Evolutionary conservation across 2,113 vertebrate species (phyloP), one percentile per base, ranked within the genome.

Genomic region (Dasyurus viverrinus): DNA sequence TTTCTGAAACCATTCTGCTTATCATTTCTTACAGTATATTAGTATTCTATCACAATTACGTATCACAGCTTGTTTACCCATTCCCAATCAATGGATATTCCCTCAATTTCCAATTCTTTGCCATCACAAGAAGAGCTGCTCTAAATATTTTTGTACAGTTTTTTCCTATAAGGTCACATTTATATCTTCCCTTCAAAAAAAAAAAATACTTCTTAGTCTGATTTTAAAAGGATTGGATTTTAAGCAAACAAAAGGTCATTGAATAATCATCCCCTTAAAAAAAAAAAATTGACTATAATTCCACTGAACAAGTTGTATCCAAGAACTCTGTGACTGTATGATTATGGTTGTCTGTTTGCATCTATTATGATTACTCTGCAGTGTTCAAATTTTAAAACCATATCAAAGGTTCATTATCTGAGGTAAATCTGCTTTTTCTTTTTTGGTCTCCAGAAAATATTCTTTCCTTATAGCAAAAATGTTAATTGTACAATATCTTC

Each of bases 241-340:
- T 93, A 94, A 76, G 19, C 89, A 93, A 95, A 96, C 36, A 95
- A 36, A 93, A 89, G 94, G 36, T 52, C 48, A 93, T 94, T 95
- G 68, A 95, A 53, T 90, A 92, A 90, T 10, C 54, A 76, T 89
- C 46, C 2, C 52, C 2, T n/a, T 92, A 7, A 48, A 48, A 48
- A 48, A 48, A 48, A n/a, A 48, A 48, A 48, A 48, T 95, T 96
- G 93, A 91, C 53, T 11, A 48, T 92, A 68, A 91, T 92, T 89
- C 89, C n/a, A 2, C 23, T 96, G 11, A 50, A 47, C 16, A 53
- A 48, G 3, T 1, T 46, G 0, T 95, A 93, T 52, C 36, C 47
- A 68, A 57, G 93, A 93, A 16, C 76, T 91, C 42, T 92, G 8
- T 57, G 93, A 50, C 25, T 68, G 3, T 89, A 26, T 47, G 89